These are phyloP conservation scores for Cephalopholis sonnerati DNA, from an alignment of 2,113 vertebrate species.

Conservation along the genomic window DNA sequence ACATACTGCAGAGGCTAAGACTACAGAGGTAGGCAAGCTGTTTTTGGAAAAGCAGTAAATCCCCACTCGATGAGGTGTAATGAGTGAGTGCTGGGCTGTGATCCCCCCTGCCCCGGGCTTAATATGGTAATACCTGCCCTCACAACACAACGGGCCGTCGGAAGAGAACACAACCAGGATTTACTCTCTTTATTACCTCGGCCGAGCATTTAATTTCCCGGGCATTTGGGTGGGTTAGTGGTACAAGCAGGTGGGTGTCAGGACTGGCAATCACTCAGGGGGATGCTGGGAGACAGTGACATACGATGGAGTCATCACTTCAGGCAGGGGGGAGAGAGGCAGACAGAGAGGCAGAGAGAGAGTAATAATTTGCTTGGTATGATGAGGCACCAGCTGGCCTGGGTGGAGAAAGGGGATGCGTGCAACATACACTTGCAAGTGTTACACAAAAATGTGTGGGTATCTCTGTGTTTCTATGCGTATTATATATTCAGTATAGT, in stretches of 20 bases:
- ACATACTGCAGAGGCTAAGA: background rate
- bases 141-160: slow-evolving; percentile 27
- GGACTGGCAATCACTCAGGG: slow-evolving; percentile 82
- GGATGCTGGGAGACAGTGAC: slow-evolving; percentile 81
- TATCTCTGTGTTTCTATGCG: slow-evolving; percentile 9
- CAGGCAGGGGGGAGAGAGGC: slow-evolving; percentile 32
- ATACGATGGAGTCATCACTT: slow-evolving; percentile 63
- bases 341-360: background rate
- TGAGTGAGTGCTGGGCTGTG: slow-evolving; percentile 46
- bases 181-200: slow-evolving; percentile 78
- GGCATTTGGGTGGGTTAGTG: slow-evolving; percentile 79
- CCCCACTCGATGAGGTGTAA: slow-evolving; percentile 54
- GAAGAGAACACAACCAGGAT: slow-evolving; percentile 62
- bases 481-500: slow-evolving; percentile 39
- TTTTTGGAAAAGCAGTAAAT: slow-evolving; percentile 57
- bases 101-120: slow-evolving; percentile 56
- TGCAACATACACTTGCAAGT: slow-evolving; percentile 9
- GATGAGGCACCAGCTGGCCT: slow-evolving; percentile 45
- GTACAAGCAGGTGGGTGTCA: slow-evolving; percentile 73
- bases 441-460: slow-evolving; percentile 32
- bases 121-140: slow-evolving; percentile 66
- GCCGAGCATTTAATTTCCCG: slow-evolving; percentile 78
- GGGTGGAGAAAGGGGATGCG: background rate
- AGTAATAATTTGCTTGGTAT: slow-evolving; percentile 56
- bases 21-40: slow-evolving; percentile 14